phyloP scores from a whole-genome alignment of 2,113 vertebrate species.

The Lepus timidus region DNA sequence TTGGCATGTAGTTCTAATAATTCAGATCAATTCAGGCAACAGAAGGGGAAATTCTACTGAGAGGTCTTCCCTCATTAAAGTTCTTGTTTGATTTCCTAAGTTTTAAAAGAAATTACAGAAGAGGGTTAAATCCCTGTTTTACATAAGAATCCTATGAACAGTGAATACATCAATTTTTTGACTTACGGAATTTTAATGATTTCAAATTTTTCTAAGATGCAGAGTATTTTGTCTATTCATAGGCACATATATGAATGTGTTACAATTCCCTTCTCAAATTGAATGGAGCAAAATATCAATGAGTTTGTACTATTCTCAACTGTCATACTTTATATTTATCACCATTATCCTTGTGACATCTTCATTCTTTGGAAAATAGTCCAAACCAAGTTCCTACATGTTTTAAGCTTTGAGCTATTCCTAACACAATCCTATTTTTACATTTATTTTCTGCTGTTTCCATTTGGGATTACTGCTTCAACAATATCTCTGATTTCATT shows the following conservation, averaged over 20 bases:
- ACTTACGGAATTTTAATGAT: neutral
- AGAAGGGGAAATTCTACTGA: conserved; percentile 41
- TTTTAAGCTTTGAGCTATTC: neutral
- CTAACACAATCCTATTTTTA: neutral
- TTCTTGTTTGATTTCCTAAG: conserved; percentile 49
- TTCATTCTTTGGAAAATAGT: neutral
- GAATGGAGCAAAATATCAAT: conserved; percentile 25
- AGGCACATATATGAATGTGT: neutral
- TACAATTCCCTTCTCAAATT: conserved; percentile 4
- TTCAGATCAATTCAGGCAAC: conserved; percentile 58
- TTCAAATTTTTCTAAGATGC: conserved; percentile 10
- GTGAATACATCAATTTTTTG: neutral
- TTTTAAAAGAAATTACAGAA: neutral
- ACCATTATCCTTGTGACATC: neutral
- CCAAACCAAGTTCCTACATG: neutral
- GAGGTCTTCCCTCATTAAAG: conserved; percentile 20
- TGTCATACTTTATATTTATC: neutral
- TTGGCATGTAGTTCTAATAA: conserved; percentile 59
- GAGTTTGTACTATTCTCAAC: neutral
- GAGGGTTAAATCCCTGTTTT: neutral
- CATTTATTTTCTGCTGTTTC: neutral
- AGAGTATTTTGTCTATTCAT: neutral
- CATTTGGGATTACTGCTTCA: neutral
- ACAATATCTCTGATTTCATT: neutral
- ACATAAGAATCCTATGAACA: neutral